phyloP scores from a whole-genome alignment of 1,140 invertebrate genomes.

The Drosophila paulistorum region DNA sequence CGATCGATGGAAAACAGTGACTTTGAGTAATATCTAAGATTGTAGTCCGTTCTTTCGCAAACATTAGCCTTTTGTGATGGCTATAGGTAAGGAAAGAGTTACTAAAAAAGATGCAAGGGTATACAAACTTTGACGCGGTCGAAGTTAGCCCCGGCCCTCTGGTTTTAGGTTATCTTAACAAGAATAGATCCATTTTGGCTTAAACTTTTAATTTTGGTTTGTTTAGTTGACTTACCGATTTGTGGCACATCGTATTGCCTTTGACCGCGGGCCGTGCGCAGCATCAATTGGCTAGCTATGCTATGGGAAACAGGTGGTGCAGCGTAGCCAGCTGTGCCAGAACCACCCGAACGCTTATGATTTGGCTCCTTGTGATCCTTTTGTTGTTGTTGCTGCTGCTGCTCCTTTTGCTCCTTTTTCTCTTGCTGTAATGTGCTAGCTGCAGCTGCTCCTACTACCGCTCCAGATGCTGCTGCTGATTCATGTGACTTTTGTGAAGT shows the following conservation, averaged over 20 bases:
- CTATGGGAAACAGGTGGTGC: conserved; percentile 70
- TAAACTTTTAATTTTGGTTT: not conserved
- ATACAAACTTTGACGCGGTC: too few species aligned
- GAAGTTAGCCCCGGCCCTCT: too few species aligned
- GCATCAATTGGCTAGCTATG: conserved; percentile 86
- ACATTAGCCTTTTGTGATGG: too few species aligned
- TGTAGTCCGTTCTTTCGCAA: too few species aligned
- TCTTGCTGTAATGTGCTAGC: conserved; percentile 20
- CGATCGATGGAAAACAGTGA: too few species aligned
- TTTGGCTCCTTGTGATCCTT: conserved; percentile 63
- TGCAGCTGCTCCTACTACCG: conserved; percentile 1
- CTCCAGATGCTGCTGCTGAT: conserved; percentile 12
- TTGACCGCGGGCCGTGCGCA: conserved; percentile 86
- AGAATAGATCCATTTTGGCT: too few species aligned
- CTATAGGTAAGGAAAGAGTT: too few species aligned
- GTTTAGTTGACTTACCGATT: conserved; percentile 85
- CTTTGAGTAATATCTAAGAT: too few species aligned
- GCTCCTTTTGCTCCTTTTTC: not conserved
- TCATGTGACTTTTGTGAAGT: conserved; percentile 22
- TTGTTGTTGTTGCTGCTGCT: conserved; percentile 47
- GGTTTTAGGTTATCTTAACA: too few species aligned
- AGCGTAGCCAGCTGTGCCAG: conserved; percentile 44
- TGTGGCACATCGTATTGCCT: conserved; percentile 88
- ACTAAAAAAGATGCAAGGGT: too few species aligned
- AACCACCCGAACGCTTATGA: conserved; percentile 70